Evolutionary conservation across 2,113 vertebrate genomes (phyloP), one percentile per base, ranked within the genome.

Genomic region (Pelobates fuscus): DNA sequence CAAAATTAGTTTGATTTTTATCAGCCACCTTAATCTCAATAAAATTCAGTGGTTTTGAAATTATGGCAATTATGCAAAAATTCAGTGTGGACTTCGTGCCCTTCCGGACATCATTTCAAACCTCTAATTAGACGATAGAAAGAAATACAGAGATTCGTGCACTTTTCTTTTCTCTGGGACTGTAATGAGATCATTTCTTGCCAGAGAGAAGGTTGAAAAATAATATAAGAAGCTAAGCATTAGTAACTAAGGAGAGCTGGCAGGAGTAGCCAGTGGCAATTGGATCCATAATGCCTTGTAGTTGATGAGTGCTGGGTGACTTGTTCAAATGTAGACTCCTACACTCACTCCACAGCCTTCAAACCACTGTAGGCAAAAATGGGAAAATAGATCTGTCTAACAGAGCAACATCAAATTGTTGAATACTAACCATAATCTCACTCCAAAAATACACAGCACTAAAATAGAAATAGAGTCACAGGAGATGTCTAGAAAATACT

Each of bases 381-480:
- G 30, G 60, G 32, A 76, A 43, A 67, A 76, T 25, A 67, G 37
- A 75, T 75, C 49, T 57, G 32, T 29, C 55, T 67, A 32, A 61
- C 37, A 52, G 52, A 75, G 41, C 73, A 52, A 68, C 65, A 61
- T 25, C 55, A 52, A 27, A 52, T 61, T 58, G 46, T 41, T 61
- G 64, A 68, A 60, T 43, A 60, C 73, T 67, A 59, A 44, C 63
- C 54, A 46, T 59, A 75, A 75, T 75, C 72, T 66, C 21, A 21
- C 25, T 44, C 73, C 44, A 61, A 77, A 77, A 67, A 75, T 75
- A 77, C 55, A 20, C 41, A 25, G 41, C 44, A 52, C 55, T 32
- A 68, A 67, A 77, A 77, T 68, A 77, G 73, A 77, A 52, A 68
- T 68, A 77, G 67, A 61, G 52, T 49, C 73, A 77, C 49, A 41